Evolutionary conservation across 1,140 invertebrate species (phyloP).

Genomic region (Luehdorfia chinensis): DNA sequence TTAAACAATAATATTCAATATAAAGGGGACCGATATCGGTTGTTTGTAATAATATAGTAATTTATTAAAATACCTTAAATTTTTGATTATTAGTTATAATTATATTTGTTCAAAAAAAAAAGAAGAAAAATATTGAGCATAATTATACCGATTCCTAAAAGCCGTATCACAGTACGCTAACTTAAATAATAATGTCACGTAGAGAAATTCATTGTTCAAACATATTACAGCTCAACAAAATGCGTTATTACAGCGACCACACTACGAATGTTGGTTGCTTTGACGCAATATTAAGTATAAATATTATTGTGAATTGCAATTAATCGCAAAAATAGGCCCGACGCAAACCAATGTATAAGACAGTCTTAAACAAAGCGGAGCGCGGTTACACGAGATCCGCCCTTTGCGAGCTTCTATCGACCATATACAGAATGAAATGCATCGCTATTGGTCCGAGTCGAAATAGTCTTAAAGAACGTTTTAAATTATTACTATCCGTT

Average conservation of each 20-base stretch:
- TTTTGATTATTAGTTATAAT: conserved; percentile 43
- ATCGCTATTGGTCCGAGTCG: conserved; percentile 42
- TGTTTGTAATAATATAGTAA: conserved; percentile 29
- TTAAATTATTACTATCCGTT: conserved; percentile 7
- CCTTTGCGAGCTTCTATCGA: neutral
- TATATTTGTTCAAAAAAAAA: conserved; percentile 29
- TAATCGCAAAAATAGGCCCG: conserved; percentile 35
- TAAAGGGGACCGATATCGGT: conserved; percentile 33
- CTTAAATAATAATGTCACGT: conserved; percentile 46
- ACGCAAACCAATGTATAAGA: conserved; percentile 28
- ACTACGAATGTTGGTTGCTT: too few species aligned
- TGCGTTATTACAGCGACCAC: conserved; percentile 4
- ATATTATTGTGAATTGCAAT: conserved; percentile 25
- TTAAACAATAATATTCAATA: conserved; percentile 49
- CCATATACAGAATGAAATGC: conserved; percentile 22
- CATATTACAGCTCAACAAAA: conserved; percentile 17
- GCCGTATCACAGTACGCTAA: conserved; percentile 71
- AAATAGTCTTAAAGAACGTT: conserved; percentile 16
- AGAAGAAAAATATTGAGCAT: conserved; percentile 55
- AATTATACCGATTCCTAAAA: conserved; percentile 52
- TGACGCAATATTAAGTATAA: conserved; percentile 30
- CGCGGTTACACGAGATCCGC: neutral
- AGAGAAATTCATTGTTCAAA: conserved; percentile 20
- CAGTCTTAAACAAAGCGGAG: conserved; percentile 35
- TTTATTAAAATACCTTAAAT: conserved; percentile 45